Evolutionary conservation across 1,140 invertebrate genomes (phyloP).

Genomic region (Papilio xuthus): DNA sequence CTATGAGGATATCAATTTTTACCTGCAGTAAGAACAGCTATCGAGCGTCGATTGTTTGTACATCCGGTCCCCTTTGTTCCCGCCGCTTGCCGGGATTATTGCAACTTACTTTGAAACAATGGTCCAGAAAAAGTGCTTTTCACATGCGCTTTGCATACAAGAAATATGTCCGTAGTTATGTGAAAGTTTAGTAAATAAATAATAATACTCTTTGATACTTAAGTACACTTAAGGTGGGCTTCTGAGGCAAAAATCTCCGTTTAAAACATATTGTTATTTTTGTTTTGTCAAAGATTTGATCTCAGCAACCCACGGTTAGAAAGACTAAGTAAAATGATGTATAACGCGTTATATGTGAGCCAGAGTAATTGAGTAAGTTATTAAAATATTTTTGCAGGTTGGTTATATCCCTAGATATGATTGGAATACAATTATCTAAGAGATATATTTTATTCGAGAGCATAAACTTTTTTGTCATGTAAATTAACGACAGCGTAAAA

Average conservation of each 20-base stretch:
- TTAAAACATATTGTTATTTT: too few species aligned
- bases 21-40: slow-evolving; percentile 18
- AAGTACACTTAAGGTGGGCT: too few species aligned
- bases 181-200: too few species aligned
- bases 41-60: slow-evolving; percentile 22
- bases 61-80: slow-evolving; percentile 18
- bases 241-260: too few species aligned
- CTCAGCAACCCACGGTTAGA: too few species aligned
- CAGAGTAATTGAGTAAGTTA: too few species aligned
- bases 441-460: neutral
- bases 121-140: slow-evolving; percentile 12
- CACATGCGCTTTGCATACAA: slow-evolving; percentile 5
- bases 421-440: too few species aligned
- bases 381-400: too few species aligned
- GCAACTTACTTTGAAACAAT: slow-evolving; percentile 3
- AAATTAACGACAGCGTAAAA: neutral
- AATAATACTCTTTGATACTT: too few species aligned
- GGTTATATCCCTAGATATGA: neutral
- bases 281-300: too few species aligned
- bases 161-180: neutral
- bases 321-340: too few species aligned
- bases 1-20: slow-evolving; percentile 18
- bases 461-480: neutral
- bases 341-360: neutral
- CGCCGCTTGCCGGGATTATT: neutral